These are phyloP conservation scores for Diorhabda carinulata DNA, from an alignment of 1,140 invertebrate species.

Conservation along the genomic window DNA sequence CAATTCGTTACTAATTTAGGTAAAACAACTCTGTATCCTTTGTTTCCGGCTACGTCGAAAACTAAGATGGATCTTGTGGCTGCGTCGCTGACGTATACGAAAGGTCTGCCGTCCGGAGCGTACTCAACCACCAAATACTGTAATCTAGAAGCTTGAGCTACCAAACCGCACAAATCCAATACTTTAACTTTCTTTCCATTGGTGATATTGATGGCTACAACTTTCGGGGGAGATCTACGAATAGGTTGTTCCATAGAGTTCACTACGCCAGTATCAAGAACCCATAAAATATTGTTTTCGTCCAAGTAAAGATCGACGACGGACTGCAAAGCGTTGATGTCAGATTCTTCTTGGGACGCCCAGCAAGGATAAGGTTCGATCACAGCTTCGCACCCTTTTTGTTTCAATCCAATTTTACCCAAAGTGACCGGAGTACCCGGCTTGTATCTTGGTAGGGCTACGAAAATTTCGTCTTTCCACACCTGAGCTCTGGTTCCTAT, in stretches of 20 bases:
- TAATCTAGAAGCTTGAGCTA: slow-evolving; percentile 50
- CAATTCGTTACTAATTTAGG: slow-evolving; percentile 51
- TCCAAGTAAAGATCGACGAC: slow-evolving; percentile 59
- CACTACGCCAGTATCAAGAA: slow-evolving; percentile 57
- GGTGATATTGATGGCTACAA: slow-evolving; percentile 54
- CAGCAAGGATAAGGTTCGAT: slow-evolving; percentile 57
- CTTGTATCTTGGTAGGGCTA: slow-evolving; percentile 56
- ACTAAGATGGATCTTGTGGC: slow-evolving; percentile 60
- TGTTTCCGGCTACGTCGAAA: slow-evolving; percentile 56
- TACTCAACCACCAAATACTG: slow-evolving; percentile 62
- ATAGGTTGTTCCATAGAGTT: slow-evolving; percentile 54
- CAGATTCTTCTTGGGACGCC: slow-evolving; percentile 57
- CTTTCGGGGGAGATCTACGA: slow-evolving; percentile 54
- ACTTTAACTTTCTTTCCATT: slow-evolving; percentile 56
- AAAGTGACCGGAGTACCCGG: slow-evolving; percentile 55
- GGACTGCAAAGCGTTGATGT: slow-evolving; percentile 55
- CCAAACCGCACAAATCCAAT: slow-evolving; percentile 54
- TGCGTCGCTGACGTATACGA: slow-evolving; percentile 61
- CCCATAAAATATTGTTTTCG: slow-evolving; percentile 55
- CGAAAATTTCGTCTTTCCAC: slow-evolving; percentile 52
- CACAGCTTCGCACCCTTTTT: slow-evolving; percentile 47
- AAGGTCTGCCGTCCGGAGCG: slow-evolving; percentile 50
- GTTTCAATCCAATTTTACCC: slow-evolving; percentile 49
- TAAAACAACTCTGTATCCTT: slow-evolving; percentile 57
- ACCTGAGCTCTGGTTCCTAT: slow-evolving; percentile 57